A percentile compares a stretch with the other conserved stretches of the same genome.
phyloP scores from a whole-genome alignment of 2,888 invertebrate species.

The Cremastinae sp. region DNA sequence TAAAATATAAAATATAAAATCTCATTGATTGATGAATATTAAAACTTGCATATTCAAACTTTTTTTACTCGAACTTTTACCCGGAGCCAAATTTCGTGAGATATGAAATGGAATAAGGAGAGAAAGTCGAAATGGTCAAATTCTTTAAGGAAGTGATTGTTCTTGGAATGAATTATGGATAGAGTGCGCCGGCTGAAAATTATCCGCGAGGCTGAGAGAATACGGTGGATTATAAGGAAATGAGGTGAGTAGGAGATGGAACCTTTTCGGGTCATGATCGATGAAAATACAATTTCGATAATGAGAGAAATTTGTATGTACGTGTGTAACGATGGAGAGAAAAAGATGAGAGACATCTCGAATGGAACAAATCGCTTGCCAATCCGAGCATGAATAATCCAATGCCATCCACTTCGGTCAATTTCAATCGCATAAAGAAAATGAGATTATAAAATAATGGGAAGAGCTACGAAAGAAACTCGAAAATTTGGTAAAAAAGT shows the following conservation, averaged over 20 bases:
- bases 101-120: conserved; percentile 2
- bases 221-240: conserved; percentile 38
- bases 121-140: conserved; percentile 29
- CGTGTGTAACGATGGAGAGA: conserved; percentile 50
- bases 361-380: conserved; percentile 44
- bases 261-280: conserved; percentile 62
- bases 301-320: conserved; percentile 61
- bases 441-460: background rate
- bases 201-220: conserved; percentile 7
- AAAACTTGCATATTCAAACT: too few species aligned
- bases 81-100: too few species aligned
- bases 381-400: conserved; percentile 52
- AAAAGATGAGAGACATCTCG: conserved; percentile 28
- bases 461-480: background rate
- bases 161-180: conserved; percentile 33
- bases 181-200: conserved; percentile 21
- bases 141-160: conserved; percentile 30
- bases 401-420: conserved; percentile 45
- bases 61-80: too few species aligned
- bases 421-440: conserved; percentile 33
- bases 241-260: conserved; percentile 12
- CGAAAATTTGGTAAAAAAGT: conserved; percentile 1
- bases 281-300: conserved; percentile 68
- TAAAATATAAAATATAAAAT: too few species aligned
- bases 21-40: too few species aligned